Evolutionary conservation across 2,888 invertebrate genomes (phyloP), one percentile per base, ranked within the genome.

Genomic region (Diplolepis rosae): DNA sequence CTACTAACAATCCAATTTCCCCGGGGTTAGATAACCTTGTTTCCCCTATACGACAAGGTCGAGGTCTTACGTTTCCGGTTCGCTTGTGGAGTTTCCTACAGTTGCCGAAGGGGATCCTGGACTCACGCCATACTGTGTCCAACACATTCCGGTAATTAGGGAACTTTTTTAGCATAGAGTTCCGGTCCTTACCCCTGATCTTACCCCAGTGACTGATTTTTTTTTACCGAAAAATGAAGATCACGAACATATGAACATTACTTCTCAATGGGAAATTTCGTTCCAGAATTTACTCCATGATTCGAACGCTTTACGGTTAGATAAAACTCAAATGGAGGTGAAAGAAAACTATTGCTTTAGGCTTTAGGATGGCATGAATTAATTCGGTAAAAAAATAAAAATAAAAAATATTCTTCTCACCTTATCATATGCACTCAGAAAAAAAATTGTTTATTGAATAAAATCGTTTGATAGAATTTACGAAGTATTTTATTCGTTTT

Each of bases 61-160:
- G 76, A 79, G 79, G 73, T 76, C 83, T 83, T 82, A 84, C 79
- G 81, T 84, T 85, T 84, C 84, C 85, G 82, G 81, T 76, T 70
- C 66, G 65, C 70, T 66, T 74, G 50, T 78, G 76, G 79, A 80
- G 80, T 82, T 83, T 83, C 83, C 81, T 77, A 78, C 74, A 66
- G 70, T 69, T 68, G 76, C 80, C 73, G 65, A 71, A 80, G 79
- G 76, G 76, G 75, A 74, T 75, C 73, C 68, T 72, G n/a, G 75
- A 81, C 77, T 74, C 73, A 66, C 77, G 77, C 78, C 82, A 82
- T 83, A 83, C 81, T 79, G 84, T 83, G 78, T 74, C 80, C 77
- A 82, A 84, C 78, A 71, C 72, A 71, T 70, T 28, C 18, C 61
- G 67, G 68, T 77, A 74, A 77, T 79, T 76, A 68, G 65, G 28